Evolutionary conservation across 2,113 vertebrate genomes (phyloP).

Genomic region (Nannobrachium achirus): DNA sequence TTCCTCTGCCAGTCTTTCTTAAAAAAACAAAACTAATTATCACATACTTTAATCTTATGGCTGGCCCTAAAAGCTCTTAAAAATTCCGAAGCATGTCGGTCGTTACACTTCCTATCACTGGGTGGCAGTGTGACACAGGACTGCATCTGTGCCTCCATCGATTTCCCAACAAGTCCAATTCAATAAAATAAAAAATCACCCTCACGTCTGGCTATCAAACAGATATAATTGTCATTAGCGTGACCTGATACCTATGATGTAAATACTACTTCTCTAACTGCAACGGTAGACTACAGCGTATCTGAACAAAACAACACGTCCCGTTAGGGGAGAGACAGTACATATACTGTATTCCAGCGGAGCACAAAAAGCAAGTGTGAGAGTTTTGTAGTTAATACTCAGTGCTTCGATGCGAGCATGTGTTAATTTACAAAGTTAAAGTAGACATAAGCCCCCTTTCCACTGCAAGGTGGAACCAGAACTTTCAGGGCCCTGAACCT

Average conservation of each 20-base stretch:
- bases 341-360: conserved; percentile 46
- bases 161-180: too few relatives aligned
- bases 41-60: too few relatives aligned
- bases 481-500: too few relatives aligned
- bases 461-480: too few relatives aligned
- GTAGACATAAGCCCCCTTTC: too few relatives aligned
- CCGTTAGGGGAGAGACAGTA: conserved; percentile 34
- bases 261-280: conserved; percentile 28
- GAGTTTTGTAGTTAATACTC: conserved; percentile 67
- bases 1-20: too few relatives aligned
- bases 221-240: not conserved
- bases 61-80: not conserved
- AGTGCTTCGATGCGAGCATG: conserved; percentile 47
- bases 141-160: not conserved
- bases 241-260: conserved; percentile 17
- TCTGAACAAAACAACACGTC: conserved; percentile 39
- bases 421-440: conserved; percentile 56
- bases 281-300: conserved; percentile 40
- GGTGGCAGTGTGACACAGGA: conserved; percentile 63
- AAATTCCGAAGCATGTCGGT: conserved; percentile 8
- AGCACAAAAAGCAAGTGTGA: conserved; percentile 59
- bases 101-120: conserved; percentile 53
- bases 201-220: not conserved
- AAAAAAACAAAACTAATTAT: too few relatives aligned
- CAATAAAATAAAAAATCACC: not conserved